Evolutionary conservation across 2,113 vertebrate genomes (phyloP).

Genomic region (Prunella himalayana): DNA sequence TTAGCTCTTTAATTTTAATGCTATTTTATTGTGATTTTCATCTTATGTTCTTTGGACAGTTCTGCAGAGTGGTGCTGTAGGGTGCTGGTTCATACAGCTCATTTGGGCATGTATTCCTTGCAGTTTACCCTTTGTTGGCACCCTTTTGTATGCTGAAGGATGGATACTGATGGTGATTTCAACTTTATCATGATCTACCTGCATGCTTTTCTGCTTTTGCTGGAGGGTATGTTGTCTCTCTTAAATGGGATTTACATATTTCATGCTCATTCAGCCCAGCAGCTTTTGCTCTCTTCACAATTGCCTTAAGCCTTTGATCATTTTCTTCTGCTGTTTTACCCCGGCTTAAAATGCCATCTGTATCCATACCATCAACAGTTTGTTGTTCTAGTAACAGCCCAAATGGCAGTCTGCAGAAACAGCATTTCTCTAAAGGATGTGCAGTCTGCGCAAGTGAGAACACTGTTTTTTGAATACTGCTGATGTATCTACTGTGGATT

Average conservation of each 20-base stretch:
- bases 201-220: slow-evolving; percentile 25
- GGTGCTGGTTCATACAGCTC: not conserved
- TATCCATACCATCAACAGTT: slow-evolving; percentile 58
- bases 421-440: slow-evolving; percentile 34
- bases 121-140: not conserved
- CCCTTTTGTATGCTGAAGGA: not conserved
- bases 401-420: slow-evolving; percentile 54
- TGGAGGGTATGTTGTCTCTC: not conserved
- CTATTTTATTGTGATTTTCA: not conserved
- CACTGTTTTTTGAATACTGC: not conserved
- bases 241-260: slow-evolving; percentile 49
- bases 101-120: not conserved
- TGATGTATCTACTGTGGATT: not conserved
- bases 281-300: slow-evolving; percentile 43
- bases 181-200: not conserved
- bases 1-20: not conserved
- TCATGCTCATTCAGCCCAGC: slow-evolving; percentile 43
- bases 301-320: slow-evolving; percentile 44
- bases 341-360: slow-evolving; percentile 59
- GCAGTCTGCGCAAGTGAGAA: slow-evolving; percentile 22
- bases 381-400: slow-evolving; percentile 58
- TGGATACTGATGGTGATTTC: not conserved
- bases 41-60: not conserved
- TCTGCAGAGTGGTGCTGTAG: not conserved
- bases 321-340: slow-evolving; percentile 56